Conservation (phyloP, 35 echinoderm and acorn worm genomes). For the Heliocidaris tuberculata region DNA sequence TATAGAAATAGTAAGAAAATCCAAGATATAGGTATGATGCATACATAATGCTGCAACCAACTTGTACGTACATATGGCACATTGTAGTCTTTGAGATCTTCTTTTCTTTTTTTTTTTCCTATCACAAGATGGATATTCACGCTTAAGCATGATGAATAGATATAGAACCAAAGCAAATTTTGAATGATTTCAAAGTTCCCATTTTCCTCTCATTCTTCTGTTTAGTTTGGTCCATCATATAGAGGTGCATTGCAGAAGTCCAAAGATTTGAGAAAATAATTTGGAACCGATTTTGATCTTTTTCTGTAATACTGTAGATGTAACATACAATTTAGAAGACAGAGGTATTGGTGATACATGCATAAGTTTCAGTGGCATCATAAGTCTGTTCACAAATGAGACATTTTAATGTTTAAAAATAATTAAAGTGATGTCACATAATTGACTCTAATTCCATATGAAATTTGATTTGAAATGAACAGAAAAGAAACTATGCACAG, state of each 20-base stretch:
- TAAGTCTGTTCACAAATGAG: not conserved
- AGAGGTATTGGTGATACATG: not conserved
- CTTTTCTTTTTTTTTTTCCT: not conserved
- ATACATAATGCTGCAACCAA: slow-evolving; percentile 37
- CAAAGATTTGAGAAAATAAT: not conserved
- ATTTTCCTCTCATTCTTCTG: not conserved
- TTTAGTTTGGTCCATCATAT: not conserved
- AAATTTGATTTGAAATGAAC: not conserved
- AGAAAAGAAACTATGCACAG: not conserved
- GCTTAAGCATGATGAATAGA: not conserved
- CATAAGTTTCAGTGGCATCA: not conserved
- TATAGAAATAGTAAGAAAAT: not conserved
- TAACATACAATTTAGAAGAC: not conserved
- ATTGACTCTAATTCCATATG: not conserved
- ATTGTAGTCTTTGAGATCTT: not conserved
- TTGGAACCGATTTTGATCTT: not conserved
- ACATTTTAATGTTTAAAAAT: not conserved
- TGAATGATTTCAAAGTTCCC: not conserved
- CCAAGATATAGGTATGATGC: not conserved
- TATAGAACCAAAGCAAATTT: not conserved
- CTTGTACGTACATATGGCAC: not conserved
- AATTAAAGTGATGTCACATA: not conserved
- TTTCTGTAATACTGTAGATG: too few relatives aligned
- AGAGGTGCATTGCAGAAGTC: not conserved
- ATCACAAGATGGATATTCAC: not conserved